These are phyloP conservation scores for Limnephilus rhombicus DNA, from an alignment of 2,888 invertebrate genomes.

Conservation along the genomic window DNA sequence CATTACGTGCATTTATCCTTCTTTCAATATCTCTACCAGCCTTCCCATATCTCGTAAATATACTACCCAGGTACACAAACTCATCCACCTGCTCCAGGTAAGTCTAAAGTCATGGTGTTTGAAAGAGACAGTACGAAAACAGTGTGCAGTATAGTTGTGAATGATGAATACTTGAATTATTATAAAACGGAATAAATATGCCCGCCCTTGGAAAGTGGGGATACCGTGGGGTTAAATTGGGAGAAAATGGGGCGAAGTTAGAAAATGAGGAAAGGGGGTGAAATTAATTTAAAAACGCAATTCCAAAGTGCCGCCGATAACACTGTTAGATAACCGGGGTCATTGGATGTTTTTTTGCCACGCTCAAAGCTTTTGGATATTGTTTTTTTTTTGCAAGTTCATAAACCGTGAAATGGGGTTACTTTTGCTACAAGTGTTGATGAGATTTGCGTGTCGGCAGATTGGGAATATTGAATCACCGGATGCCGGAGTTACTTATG, in stretches of 20 bases:
- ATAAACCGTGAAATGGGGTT: slow-evolving; percentile 46
- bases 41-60: too few relatives aligned
- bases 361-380: not conserved
- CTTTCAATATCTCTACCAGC: too few relatives aligned
- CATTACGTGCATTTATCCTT: too few relatives aligned
- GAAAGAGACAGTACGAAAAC: too few relatives aligned
- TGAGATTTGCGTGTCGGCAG: slow-evolving; percentile 14
- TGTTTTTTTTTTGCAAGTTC: slow-evolving; percentile 32
- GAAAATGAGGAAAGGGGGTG: not conserved
- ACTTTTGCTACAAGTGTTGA: slow-evolving; percentile 24
- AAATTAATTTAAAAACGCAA: slow-evolving; percentile 43
- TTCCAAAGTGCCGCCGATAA: slow-evolving; percentile 36
- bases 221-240: not conserved
- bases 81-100: too few relatives aligned
- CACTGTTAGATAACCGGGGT: slow-evolving; percentile 30
- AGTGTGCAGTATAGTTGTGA: too few relatives aligned
- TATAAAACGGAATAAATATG: not conserved
- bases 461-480: slow-evolving; percentile 5
- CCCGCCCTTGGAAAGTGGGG: not conserved
- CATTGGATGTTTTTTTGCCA: not conserved
- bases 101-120: too few relatives aligned
- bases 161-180: too few relatives aligned
- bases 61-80: too few relatives aligned
- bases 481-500: not conserved
- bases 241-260: not conserved